These are phyloP conservation scores for Coelopa frigida DNA, from an alignment of 1,140 invertebrate species.

Conservation along the genomic window DNA sequence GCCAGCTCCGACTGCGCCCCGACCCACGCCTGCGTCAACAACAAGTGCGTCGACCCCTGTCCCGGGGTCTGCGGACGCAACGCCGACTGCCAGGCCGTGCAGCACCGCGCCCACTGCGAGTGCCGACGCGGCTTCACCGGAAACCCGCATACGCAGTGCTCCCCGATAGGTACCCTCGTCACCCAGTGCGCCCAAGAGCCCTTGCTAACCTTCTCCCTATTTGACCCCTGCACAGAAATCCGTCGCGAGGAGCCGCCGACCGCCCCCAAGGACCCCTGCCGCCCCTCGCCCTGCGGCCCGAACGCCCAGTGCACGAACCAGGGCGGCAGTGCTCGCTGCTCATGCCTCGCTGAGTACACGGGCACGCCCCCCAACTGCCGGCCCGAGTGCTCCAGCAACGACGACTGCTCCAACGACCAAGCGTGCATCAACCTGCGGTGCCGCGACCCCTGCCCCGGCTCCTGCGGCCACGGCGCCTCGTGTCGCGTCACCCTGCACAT, in stretches of 20 bases:
- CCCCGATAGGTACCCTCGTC: constrained; percentile 53
- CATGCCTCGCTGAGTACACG: constrained; percentile 55
- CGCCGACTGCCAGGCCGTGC: constrained; percentile 63
- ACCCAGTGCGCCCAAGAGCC: constrained; percentile 45
- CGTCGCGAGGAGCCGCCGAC: constrained; percentile 9
- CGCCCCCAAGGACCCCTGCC: constrained; percentile 52
- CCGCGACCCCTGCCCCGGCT: constrained; percentile 65
- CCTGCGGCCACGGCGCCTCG: constrained; percentile 64
- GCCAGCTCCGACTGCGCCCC: constrained; percentile 65
- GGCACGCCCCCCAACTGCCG: constrained; percentile 59
- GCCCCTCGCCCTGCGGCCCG: constrained; percentile 67
- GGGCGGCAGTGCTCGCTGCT: constrained; percentile 53
- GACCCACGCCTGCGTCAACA: constrained; percentile 64
- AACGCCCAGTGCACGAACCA: constrained; percentile 63
- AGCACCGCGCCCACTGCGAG: constrained; percentile 65
- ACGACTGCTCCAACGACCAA: constrained; percentile 55
- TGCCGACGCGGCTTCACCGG: constrained; percentile 66
- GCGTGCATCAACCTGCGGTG: constrained; percentile 62
- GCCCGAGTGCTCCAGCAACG: constrained; percentile 59
- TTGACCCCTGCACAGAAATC: constrained; percentile 11
- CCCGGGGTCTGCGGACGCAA: constrained; percentile 66
- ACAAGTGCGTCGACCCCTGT: constrained; percentile 75
- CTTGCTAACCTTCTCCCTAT: constrained; percentile 40
- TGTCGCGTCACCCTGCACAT: constrained; percentile 69
- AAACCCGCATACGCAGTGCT: constrained; percentile 69